These are phyloP conservation scores for Ericerus pela DNA, from an alignment of 1,140 invertebrate species.

Conservation along the genomic window DNA sequence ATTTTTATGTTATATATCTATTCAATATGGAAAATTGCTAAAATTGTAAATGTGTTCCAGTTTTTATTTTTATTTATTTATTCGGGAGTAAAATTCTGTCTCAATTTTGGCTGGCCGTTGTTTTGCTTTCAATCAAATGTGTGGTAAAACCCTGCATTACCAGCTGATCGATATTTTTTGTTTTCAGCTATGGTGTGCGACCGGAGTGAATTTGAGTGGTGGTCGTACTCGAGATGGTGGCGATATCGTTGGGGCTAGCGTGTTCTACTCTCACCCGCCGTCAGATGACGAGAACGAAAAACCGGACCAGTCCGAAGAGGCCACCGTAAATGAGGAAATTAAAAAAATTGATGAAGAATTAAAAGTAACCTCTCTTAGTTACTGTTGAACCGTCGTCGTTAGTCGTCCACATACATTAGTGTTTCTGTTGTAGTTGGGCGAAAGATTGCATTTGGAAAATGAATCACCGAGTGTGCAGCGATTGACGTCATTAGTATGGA, in stretches of 20 bases:
- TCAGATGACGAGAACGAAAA: constrained; percentile 28
- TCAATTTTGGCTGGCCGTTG: no score
- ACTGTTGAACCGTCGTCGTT: no score
- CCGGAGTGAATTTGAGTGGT: constrained; percentile 80
- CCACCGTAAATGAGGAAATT: constrained; percentile 14
- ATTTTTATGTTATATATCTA: no score
- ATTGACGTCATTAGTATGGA: constrained; percentile 89
- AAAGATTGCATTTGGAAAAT: constrained; percentile 43
- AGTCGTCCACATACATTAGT: no score
- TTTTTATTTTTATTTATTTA: no score
- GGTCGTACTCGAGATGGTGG: constrained; percentile 82
- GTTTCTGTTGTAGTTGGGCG: constrained; percentile 44
- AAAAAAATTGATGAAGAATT: constrained; percentile 18
- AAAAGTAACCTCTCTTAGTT: no score
- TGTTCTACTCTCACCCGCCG: constrained; percentile 43
- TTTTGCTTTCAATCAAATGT: no score
- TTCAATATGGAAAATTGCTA: no score
- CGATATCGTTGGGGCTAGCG: constrained; percentile 59
- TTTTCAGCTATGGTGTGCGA: constrained; percentile 80
- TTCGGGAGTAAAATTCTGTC: no score
- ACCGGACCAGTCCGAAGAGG: constrained; percentile 55
- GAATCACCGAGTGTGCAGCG: constrained; percentile 49
- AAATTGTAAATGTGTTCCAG: no score
- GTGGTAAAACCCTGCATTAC: no score
- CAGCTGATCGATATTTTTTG: no score